phyloP scores from a whole-genome alignment of 2,888 invertebrate genomes.

The Lasioglossum lativentre region DNA sequence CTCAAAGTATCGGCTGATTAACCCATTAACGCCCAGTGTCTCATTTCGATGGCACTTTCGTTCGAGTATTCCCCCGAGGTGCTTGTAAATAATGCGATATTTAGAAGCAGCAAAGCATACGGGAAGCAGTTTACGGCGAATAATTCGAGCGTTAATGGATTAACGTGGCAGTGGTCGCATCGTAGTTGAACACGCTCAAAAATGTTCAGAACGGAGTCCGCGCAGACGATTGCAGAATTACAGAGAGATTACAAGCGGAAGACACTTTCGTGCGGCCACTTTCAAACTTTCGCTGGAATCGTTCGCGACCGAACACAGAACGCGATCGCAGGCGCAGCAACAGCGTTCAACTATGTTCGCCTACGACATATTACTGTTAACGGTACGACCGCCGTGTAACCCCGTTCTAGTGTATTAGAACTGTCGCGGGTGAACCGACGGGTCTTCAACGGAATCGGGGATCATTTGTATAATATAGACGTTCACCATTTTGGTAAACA shows the following conservation, averaged over 20 bases:
- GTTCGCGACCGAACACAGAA: constrained; percentile 38
- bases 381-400: constrained; percentile 24
- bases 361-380: constrained; percentile 37
- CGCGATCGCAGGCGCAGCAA: constrained; percentile 20
- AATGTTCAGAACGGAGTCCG: background rate
- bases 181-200: background rate
- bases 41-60: background rate
- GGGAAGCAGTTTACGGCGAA: background rate
- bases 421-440: constrained; percentile 20
- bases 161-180: constrained; percentile 28
- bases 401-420: constrained; percentile 14
- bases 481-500: constrained; percentile 84
- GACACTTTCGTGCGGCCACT: constrained; percentile 62
- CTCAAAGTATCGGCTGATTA: constrained; percentile 26
- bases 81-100: constrained; percentile 13
- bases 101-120: constrained; percentile 10
- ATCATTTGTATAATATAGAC: constrained; percentile 63
- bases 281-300: constrained; percentile 69
- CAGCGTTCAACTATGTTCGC: background rate
- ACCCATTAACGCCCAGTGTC: constrained; percentile 1
- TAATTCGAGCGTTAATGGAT: constrained; percentile 15
- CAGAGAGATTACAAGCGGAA: constrained; percentile 37
- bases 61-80: background rate
- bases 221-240: constrained; percentile 11
- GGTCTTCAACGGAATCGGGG: constrained; percentile 20